Base-by-base conservation (phyloP, 2,888 invertebrate genomes). In the Halictus ligatus region DNA sequence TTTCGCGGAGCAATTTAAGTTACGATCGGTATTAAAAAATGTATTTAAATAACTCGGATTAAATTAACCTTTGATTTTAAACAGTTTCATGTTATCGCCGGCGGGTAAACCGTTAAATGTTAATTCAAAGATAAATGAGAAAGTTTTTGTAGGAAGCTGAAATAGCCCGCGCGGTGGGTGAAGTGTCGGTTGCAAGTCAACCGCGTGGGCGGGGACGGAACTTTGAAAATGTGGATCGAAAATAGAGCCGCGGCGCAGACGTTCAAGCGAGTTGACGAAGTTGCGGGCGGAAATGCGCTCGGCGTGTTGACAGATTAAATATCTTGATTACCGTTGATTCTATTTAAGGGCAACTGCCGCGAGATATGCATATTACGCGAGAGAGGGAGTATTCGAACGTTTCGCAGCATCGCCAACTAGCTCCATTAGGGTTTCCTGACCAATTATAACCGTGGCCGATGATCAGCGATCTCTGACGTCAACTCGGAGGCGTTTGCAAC, bases 251-350 rank as follows among this genome's bases (percentile, higher is more conserved):
- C 5, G 60, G 13, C 25, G 60, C 13, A 25, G 13, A 25, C 25
- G n/a, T n/a, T 54, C 21, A 54, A 54, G 10, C 21, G 60, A 40
- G 69, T 35, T 40, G 21, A 40, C 40, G 40, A 40, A 69, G 69
- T 69, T 69, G 21, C 21, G 69, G 25, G 6, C 13, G 25, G 40
- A 40, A 69, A 40, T 43, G 40, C 21, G 21, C 69, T 40, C 21
- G 10, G 12, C 21, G 21, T 40, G 69, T 40, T 69, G 69, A 69
- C 69, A 35, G 69, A 69, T 69, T 69, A 21, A 69, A 35, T 35
- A 69, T 69, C 40, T 69, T 69, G 69, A 69, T 69, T 69, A 21
- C 40, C 35, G 69, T 21, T 21, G 69, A 69, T 40, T 69, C 69
- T 40, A 40, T 69, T 69, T 21, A 21, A n/a, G 40, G 69, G 40